Evolutionary conservation across 2,888 invertebrate genomes (phyloP), one percentile per base, ranked within the genome.

Genomic region (Aleiodes testaceus): DNA sequence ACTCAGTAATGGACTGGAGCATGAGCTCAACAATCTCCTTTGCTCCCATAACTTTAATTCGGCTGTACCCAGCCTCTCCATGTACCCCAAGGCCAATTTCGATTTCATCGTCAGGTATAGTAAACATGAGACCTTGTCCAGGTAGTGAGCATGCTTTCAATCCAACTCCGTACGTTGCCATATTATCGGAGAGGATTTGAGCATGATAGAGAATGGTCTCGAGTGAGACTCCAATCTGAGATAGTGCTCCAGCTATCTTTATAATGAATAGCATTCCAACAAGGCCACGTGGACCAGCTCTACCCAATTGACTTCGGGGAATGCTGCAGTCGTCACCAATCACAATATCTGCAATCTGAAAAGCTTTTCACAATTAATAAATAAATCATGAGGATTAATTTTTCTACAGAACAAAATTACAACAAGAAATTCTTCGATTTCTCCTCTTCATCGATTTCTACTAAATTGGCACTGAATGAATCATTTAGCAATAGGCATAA

Each of bases 101-200:
- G 87, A 94, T 91, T 82, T 93, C 91, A 52, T 92, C 92, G 0
- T 87, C 78, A 0, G 88, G 89, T 69, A 94, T 88, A 66, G 90
- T 88, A 79, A 94, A 94, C 72, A 93, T 89, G 0, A 90, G 90
- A 12, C 80, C 81, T 50, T 82, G 80, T 26, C 84, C 86, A 68
- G 94, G 94, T 44, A 94, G 85, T 11, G 92, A 91, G 80, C 94
- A 94, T 0, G 93, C 90, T 53, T 89, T 89, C 53, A 94, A 85
- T 66, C 92, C 92, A 5, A 94, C 89, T 1, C 94, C 93, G 64
- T 94, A 90, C 0, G 95, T 95, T 0, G 92, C 92, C 88, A 92
- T 89, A 77, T 90, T 88, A 50, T 89, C 86, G 69, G 89, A 88
- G 0, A 91, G 87, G 52, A 88, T 87, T 61, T 84, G 75, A 7